Base-by-base conservation (phyloP, 37 sponge, comb jelly and placozoan genomes). In the Ianthella basta region DNA sequence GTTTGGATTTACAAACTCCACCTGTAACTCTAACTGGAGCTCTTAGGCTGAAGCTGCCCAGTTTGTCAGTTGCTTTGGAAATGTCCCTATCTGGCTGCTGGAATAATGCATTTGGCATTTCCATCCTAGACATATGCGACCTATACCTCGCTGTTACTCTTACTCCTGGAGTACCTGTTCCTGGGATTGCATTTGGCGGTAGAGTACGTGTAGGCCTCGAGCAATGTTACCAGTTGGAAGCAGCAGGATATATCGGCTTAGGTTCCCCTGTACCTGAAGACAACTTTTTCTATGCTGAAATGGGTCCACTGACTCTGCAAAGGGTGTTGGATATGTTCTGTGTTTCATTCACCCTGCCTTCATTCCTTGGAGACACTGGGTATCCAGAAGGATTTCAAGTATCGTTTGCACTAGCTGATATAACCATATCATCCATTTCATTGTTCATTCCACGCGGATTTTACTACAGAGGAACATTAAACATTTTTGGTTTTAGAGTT, bases 391-490 rank as follows among this genome's bases (percentile, higher is more conserved):
- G 86, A 19, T 35, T 85, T 16, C 35, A 21, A 38, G 20, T 55
- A 16, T 85, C 86, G 10, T 85, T 67, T 61, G 24, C 86, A 59
- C 40, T 56, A 3, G 10, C n/a, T 4, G 72, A 30, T 13, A 78
- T 37, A 23, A 30, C 21, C 21, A 63, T 85, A 0, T 64, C 63
- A 44, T 54, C 37, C 50, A 54, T 44, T 18, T 30, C 38, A 14
- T 12, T 85, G 37, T 61, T 30, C 10, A 85, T 85, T 55, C 79
- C 65, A 34, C 21, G 15, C 18, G 86, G 86, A 19, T 77, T 78
- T 33, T 39, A 50, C 32, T 78, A 78, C 61, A 85, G 78, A 19
- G 86, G 86, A 78, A 85, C 86, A 30, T 38, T 77, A 30, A 85
- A 61, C 30, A 85, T 85, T 27, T 34, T 85, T 78, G 86, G 86